These are phyloP conservation scores for Rhamnusium bicolor DNA, from an alignment of 2,888 invertebrate genomes.

Conservation along the genomic window DNA sequence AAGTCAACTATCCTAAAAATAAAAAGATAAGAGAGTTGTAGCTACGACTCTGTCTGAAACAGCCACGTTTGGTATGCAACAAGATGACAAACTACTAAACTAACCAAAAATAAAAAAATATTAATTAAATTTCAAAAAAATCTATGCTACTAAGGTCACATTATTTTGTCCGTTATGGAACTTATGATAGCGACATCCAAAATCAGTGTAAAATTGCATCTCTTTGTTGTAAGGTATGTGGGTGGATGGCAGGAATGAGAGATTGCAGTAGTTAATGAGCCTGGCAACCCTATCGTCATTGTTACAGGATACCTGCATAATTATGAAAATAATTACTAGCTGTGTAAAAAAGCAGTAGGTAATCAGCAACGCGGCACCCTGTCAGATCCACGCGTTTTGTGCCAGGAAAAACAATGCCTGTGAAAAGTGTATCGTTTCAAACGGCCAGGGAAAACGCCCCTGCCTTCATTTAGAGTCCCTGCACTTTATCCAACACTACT, in stretches of 20 bases:
- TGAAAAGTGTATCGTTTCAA: conserved; percentile 31
- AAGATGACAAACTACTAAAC: too few species aligned
- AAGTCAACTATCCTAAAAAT: too few species aligned
- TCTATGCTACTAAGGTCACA: too few species aligned
- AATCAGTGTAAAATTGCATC: neutral
- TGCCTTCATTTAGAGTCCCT: conserved; percentile 4
- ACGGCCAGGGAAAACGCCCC: conserved; percentile 15
- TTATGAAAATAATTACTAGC: conserved; percentile 45
- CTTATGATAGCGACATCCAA: neutral
- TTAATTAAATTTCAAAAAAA: too few species aligned
- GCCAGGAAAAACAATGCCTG: conserved; percentile 27
- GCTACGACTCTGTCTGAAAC: too few species aligned
- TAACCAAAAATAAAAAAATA: too few species aligned
- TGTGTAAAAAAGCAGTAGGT: conserved; percentile 39
- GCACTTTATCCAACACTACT: conserved; percentile 12
- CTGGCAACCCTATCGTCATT: conserved; percentile 14
- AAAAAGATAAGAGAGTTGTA: too few species aligned
- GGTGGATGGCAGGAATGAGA: conserved; percentile 1
- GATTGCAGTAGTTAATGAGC: conserved; percentile 18
- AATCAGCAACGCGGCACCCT: conserved; percentile 33
- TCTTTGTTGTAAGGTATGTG: neutral
- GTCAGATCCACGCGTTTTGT: conserved; percentile 19
- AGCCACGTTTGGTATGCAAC: too few species aligned
- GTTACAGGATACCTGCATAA: conserved; percentile 37
- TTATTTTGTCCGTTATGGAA: too few species aligned